A percentile compares a stretch with the other conserved stretches of the same genome.
phyloP scores from a whole-genome alignment of 2,113 vertebrate species.

The Prunella fulvescens region DNA sequence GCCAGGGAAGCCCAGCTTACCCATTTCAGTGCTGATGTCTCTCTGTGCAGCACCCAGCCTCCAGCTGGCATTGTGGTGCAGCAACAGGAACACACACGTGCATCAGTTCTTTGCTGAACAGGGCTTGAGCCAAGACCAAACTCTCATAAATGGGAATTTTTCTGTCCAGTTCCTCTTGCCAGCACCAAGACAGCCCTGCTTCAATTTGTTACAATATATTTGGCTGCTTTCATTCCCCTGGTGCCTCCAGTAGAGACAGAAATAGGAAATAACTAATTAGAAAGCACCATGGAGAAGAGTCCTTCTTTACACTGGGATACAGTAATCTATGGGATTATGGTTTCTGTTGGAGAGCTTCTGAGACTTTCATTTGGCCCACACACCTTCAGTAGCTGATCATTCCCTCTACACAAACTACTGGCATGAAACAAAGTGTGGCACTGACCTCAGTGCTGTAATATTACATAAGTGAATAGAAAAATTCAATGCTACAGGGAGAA shows the following conservation, averaged over 20 bases:
- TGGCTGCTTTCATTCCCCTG: neutral
- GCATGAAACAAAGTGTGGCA: neutral
- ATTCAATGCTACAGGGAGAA: neutral
- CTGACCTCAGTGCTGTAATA: neutral
- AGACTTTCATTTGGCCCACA: neutral
- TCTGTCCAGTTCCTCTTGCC: neutral
- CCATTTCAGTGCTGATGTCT: neutral
- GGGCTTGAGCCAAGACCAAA: neutral
- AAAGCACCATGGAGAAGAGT: neutral
- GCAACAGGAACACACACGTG: rapidly evolving
- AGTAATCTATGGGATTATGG: neutral
- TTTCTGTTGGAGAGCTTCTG: neutral
- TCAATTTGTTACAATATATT: neutral
- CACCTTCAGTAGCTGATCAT: neutral
- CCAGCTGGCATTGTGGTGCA: neutral
- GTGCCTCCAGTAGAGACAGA: neutral
- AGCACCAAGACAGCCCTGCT: neutral
- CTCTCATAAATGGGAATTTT: neutral
- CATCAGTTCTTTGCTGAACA: neutral
- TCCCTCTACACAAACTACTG: neutral
- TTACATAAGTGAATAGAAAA: neutral
- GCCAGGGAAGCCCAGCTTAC: neutral
- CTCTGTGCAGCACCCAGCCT: neutral
- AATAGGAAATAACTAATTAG: neutral
- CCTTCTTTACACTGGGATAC: neutral